These are phyloP conservation scores for Reticulitermes speratus DNA, from an alignment of 1,140 invertebrate species.

Conservation along the genomic window DNA sequence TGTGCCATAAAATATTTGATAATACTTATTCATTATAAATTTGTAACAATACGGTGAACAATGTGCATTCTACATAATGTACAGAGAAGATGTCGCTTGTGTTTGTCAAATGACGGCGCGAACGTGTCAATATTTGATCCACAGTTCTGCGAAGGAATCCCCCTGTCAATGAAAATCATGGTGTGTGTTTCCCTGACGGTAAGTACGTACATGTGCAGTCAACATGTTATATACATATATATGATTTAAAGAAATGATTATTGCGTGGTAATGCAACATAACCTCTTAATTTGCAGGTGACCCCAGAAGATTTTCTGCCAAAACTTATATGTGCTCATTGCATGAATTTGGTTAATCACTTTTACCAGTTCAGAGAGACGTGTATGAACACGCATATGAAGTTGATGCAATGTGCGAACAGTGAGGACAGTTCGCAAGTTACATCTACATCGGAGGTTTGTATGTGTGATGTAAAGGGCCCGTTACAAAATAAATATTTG, in stretches of 20 bases:
- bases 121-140: neutral
- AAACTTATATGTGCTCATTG: constrained; percentile 9
- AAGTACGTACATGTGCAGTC: neutral
- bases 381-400: constrained; percentile 20
- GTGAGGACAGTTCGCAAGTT: neutral
- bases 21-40: no score
- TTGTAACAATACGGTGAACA: neutral
- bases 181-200: neutral
- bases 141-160: neutral
- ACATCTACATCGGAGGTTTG: neutral
- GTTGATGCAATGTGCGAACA: neutral
- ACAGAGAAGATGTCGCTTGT: neutral
- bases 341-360: neutral
- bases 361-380: constrained; percentile 15
- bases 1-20: no score
- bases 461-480: neutral
- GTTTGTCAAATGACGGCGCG: neutral
- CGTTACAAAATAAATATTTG: no score
- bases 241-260: neutral
- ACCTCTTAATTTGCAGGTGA: constrained; percentile 13
- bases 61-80: neutral
- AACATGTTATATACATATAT: neutral
- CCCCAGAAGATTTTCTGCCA: neutral
- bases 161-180: neutral
- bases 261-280: neutral